A percentile compares a stretch with the other conserved stretches of the same genome.
Evolutionary conservation across 2,888 invertebrate species (phyloP).

Genomic region (Drosophila prostipennis): DNA sequence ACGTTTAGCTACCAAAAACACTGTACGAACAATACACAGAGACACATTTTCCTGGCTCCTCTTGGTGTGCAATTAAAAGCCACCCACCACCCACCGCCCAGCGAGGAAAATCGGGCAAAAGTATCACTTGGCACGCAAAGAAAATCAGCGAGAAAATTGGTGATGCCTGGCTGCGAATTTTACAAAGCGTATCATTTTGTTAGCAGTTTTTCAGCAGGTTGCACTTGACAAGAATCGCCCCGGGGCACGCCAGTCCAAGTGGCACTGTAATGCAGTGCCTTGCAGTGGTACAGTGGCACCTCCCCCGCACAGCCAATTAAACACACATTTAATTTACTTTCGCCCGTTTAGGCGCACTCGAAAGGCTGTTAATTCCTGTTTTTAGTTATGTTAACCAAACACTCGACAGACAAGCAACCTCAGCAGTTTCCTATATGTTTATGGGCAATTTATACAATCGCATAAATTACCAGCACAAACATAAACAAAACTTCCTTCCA

Average conservation of each 20-base stretch:
- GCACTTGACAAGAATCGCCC: conserved; percentile 73
- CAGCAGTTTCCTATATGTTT: conserved; percentile 70
- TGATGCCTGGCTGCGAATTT: conserved; percentile 61
- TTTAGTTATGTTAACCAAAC: conserved; percentile 71
- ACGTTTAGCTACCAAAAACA: conserved; percentile 21
- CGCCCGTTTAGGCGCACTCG: conserved; percentile 54
- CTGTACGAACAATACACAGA: conserved; percentile 11
- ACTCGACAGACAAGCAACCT: conserved; percentile 39
- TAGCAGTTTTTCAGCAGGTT: conserved; percentile 79
- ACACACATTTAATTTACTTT: conserved; percentile 57
- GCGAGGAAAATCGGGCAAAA: conserved; percentile 46
- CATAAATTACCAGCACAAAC: conserved; percentile 68
- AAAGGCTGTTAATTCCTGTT: conserved; percentile 66
- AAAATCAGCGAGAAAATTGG: conserved; percentile 76
- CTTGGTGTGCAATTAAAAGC: conserved; percentile 68
- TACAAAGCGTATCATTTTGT: conserved; percentile 80
- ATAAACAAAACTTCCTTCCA: conserved; percentile 76
- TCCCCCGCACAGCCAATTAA: conserved; percentile 57
- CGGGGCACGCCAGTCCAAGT: conserved; percentile 53
- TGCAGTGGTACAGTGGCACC: conserved; percentile 15
- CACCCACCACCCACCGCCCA: conserved; percentile 48
- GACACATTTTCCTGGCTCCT: conserved; percentile 40
- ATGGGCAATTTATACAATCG: conserved; percentile 76
- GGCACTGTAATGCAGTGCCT: conserved; percentile 9
- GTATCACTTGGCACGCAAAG: conserved; percentile 79